A percentile compares a stretch with the other conserved stretches of the same genome.
Conservation (phyloP, 2,113 vertebrate genomes). For the Tragulus kanchil region DNA sequence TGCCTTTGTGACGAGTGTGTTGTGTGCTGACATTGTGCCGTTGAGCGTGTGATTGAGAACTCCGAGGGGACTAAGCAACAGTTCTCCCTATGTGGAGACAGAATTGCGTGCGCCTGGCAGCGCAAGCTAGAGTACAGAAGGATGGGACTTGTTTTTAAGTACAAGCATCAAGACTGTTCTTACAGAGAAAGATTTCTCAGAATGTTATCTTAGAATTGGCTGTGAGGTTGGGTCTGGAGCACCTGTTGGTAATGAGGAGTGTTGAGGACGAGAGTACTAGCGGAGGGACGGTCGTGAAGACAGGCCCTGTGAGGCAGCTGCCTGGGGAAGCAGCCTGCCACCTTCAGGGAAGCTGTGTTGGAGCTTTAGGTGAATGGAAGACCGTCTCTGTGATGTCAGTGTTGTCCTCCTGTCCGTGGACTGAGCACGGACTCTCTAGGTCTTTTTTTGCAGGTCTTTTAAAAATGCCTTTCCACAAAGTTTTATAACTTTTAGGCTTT, state of each 20-base stretch:
- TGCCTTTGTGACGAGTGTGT: neutral
- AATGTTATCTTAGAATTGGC: neutral
- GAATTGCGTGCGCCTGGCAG: neutral
- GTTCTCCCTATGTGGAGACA: neutral
- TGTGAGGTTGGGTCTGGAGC: neutral
- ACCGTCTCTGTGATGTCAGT: neutral
- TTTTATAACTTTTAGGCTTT: conserved; percentile 26
- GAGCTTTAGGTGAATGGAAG: neutral
- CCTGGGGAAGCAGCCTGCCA: neutral
- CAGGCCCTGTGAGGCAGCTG: too few relatives aligned
- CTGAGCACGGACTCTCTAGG: neutral
- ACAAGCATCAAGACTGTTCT: neutral
- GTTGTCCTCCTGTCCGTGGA: neutral
- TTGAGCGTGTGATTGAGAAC: neutral
- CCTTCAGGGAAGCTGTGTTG: neutral
- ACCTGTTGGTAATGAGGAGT: neutral
- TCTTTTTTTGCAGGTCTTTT: neutral
- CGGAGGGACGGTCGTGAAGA: neutral
- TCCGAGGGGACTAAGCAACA: neutral
- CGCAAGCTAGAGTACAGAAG: neutral
- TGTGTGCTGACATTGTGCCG: neutral
- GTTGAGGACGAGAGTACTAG: neutral
- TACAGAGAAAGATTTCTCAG: neutral
- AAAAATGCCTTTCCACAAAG: neutral
- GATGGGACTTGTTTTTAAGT: neutral